Conservation (phyloP, 2,113 vertebrate genomes). For the Rhodinocichla rosea region DNA sequence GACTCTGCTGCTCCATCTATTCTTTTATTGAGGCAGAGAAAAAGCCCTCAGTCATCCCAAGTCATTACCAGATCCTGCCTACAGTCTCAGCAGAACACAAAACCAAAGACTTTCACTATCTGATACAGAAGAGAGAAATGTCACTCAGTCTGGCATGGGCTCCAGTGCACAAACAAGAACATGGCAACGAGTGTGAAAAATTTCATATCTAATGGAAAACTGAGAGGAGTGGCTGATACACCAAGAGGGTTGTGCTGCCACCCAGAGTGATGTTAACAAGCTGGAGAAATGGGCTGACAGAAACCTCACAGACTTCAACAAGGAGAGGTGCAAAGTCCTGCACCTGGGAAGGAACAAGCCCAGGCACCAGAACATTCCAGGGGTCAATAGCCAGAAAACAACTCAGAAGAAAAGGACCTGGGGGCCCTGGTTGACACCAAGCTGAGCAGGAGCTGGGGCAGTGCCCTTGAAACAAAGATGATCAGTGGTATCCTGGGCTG, state of each 20-base stretch:
- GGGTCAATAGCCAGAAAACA: neutral
- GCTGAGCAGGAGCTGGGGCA: neutral
- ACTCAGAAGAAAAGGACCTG: neutral
- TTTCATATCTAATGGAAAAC: neutral
- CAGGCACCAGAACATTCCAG: neutral
- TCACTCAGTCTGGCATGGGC: neutral
- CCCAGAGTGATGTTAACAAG: neutral
- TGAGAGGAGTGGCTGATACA: neutral
- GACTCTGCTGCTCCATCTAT: neutral
- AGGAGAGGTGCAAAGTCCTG: neutral
- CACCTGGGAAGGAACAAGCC: neutral
- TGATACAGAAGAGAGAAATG: fast-evolving
- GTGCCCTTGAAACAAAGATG: neutral
- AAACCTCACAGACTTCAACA: neutral
- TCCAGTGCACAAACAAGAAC: neutral
- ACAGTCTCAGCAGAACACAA: neutral
- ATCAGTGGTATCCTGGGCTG: neutral
- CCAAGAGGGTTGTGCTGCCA: neutral
- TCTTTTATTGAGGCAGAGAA: neutral
- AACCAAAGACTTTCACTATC: neutral
- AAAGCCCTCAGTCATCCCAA: neutral
- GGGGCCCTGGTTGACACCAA: neutral
- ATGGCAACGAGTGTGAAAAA: neutral
- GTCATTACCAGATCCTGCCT: neutral
- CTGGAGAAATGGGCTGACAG: neutral